These are phyloP conservation scores for Eupithecia inturbata DNA, from an alignment of 2,888 invertebrate species.

Conservation along the genomic window DNA sequence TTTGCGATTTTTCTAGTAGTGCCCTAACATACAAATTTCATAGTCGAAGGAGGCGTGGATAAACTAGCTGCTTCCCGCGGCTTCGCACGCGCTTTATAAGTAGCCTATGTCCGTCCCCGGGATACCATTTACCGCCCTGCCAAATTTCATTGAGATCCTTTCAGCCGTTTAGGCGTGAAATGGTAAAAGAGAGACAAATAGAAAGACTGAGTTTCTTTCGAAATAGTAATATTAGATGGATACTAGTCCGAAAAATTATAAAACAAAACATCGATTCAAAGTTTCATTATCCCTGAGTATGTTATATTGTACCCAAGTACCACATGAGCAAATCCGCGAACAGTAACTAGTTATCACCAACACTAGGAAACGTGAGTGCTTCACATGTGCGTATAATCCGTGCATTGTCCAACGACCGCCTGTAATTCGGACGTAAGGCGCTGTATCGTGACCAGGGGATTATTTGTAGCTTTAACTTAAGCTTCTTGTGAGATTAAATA, in stretches of 20 bases:
- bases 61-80: too few relatives aligned
- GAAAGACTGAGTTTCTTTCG: too few relatives aligned
- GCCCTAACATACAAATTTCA: too few relatives aligned
- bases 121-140: too few relatives aligned
- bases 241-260: background rate
- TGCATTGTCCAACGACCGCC: background rate
- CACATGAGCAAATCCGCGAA: background rate
- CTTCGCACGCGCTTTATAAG: too few relatives aligned
- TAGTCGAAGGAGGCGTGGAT: too few relatives aligned
- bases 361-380: background rate
- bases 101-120: too few relatives aligned
- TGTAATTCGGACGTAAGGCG: conserved; percentile 3
- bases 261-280: background rate
- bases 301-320: background rate
- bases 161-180: too few relatives aligned
- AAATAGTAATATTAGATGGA: too few relatives aligned
- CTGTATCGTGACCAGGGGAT: background rate
- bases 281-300: background rate
- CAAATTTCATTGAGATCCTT: too few relatives aligned
- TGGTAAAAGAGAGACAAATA: too few relatives aligned
- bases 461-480: background rate
- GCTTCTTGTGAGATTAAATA: background rate
- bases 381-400: background rate
- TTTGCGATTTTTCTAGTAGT: background rate
- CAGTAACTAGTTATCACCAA: background rate